phyloP scores from a whole-genome alignment of 1,140 invertebrate genomes.

The Triops cancriformis region DNA sequence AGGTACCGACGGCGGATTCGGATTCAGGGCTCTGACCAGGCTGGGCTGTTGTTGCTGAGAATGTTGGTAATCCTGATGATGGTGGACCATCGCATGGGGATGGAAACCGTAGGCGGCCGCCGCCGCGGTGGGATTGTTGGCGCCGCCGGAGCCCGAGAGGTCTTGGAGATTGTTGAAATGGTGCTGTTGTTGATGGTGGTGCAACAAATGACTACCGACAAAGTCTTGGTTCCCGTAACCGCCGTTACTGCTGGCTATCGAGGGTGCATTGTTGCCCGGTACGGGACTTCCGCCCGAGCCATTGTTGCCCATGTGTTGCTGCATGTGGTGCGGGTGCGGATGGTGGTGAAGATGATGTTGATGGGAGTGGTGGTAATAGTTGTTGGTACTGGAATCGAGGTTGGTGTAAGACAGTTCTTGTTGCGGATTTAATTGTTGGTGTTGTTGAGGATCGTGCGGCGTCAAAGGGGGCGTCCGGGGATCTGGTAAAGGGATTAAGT shows the following conservation, averaged over 20 bases:
- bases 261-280: slow-evolving; percentile 25
- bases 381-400: slow-evolving; percentile 54
- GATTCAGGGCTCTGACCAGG: slow-evolving; percentile 30
- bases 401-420: slow-evolving; percentile 84
- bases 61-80: slow-evolving; percentile 34
- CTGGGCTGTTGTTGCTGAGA: slow-evolving; percentile 32
- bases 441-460: slow-evolving; percentile 32
- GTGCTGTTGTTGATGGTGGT: slow-evolving; percentile 18
- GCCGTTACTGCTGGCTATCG: neutral
- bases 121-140: slow-evolving; percentile 23
- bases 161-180: slow-evolving; percentile 17
- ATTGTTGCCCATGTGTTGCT: slow-evolving; percentile 23
- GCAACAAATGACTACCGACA: slow-evolving; percentile 25
- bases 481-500: slow-evolving; percentile 15
- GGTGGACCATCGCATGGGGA: slow-evolving; percentile 1
- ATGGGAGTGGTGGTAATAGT: slow-evolving; percentile 30
- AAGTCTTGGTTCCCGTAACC: slow-evolving; percentile 24
- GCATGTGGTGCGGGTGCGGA: slow-evolving; percentile 29
- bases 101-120: slow-evolving; percentile 29
- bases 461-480: slow-evolving; percentile 24
- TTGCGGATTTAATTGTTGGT: slow-evolving; percentile 45
- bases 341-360: slow-evolving; percentile 30
- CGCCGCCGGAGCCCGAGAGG: neutral
- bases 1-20: slow-evolving; percentile 26
- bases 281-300: slow-evolving; percentile 15